Percentiles rank a stretch among this genome's conserved stretches.
Evolutionary conservation across 1,140 invertebrate genomes (phyloP).

Genomic region (Popillia japonica): DNA sequence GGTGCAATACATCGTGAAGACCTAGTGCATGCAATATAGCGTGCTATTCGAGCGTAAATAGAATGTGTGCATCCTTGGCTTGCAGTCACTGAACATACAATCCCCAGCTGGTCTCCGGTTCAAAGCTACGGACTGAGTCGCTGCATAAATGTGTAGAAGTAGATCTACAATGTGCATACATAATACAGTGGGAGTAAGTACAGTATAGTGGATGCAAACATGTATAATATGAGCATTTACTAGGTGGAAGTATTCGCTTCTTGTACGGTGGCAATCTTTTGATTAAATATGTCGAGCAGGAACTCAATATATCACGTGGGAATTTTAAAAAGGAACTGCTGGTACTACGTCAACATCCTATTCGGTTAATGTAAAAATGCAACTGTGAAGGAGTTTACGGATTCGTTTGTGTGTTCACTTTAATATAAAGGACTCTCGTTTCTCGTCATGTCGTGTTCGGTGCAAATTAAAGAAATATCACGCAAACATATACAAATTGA

Average conservation of each 20-base stretch:
- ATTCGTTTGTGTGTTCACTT: background rate
- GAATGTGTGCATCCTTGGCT: slow-evolving; percentile 3
- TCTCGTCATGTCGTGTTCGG: background rate
- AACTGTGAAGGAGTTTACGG: background rate
- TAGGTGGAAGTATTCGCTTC: background rate
- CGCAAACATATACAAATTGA: background rate
- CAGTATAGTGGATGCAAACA: background rate
- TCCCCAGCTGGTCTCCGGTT: background rate
- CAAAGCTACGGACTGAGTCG: background rate
- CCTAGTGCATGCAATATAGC: background rate
- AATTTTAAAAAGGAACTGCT: background rate
- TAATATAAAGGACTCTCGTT: background rate
- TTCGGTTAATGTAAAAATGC: background rate
- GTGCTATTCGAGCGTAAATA: background rate
- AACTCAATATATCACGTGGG: slow-evolving; percentile 1
- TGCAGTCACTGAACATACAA: slow-evolving; percentile 5
- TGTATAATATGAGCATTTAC: background rate
- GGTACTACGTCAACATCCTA: background rate
- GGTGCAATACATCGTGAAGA: background rate
- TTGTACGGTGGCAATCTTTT: slow-evolving; percentile 9
- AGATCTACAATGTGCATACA: background rate
- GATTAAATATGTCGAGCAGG: background rate
- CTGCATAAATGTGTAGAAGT: no score
- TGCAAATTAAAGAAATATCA: background rate
- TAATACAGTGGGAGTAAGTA: background rate